These are phyloP conservation scores for Scopus umbretta DNA, from an alignment of 2,113 vertebrate genomes.

Conservation along the genomic window DNA sequence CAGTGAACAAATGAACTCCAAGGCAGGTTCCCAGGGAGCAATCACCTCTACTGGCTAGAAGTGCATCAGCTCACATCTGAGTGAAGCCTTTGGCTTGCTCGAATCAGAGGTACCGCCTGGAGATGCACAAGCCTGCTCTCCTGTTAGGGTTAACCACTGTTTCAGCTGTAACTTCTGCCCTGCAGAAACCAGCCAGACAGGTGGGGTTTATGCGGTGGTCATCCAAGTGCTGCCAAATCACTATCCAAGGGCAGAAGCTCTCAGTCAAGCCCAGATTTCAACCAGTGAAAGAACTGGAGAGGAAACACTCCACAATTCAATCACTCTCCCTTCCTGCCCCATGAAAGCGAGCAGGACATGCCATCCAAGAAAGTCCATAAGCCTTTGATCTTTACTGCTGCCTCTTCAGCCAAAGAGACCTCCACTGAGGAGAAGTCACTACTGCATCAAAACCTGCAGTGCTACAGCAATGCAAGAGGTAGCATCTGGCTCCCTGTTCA, in stretches of 20 bases:
- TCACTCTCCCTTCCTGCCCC: neutral
- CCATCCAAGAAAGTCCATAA: neutral
- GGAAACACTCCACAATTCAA: neutral
- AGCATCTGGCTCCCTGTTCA: neutral
- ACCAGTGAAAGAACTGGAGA: neutral
- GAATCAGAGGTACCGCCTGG: neutral
- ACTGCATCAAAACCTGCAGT: neutral
- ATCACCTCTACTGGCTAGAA: neutral
- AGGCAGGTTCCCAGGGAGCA: neutral
- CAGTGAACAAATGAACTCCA: neutral
- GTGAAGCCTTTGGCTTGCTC: neutral
- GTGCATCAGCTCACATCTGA: neutral
- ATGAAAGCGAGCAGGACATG: neutral
- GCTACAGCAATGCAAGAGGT: neutral
- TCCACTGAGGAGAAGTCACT: neutral
- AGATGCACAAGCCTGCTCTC: neutral
- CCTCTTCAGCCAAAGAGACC: neutral
- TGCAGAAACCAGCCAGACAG: neutral
- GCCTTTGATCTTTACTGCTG: neutral
- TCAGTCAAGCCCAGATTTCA: neutral
- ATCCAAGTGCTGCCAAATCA: neutral
- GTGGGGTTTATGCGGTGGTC: neutral
- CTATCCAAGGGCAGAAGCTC: neutral
- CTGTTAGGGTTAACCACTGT: neutral
- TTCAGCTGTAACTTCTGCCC: neutral